A percentile compares a stretch with the other conserved stretches of the same genome.
Conservation (phyloP, 2,113 vertebrate genomes). For the Sinocyclocheilus rhinocerous region DNA sequence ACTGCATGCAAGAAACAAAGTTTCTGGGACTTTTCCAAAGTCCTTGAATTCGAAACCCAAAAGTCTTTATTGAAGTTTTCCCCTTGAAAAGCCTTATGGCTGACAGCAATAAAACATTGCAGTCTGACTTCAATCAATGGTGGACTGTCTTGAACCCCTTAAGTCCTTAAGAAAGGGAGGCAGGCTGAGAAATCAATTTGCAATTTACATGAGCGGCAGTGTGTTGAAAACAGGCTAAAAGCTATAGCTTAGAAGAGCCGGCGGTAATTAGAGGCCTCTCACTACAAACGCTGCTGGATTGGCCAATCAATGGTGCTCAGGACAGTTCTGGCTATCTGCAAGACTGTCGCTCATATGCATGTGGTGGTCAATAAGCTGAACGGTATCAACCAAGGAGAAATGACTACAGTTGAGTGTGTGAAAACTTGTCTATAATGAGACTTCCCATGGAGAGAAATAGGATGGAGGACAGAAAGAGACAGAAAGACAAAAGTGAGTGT, state of each 20-base stretch:
- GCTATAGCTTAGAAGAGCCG: conserved; percentile 58
- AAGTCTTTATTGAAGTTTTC: conserved; percentile 63
- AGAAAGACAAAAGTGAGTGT: background rate
- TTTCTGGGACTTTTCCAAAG: conserved; percentile 1
- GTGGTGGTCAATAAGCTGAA: conserved; percentile 54
- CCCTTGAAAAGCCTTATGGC: conserved; percentile 73
- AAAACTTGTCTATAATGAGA: conserved; percentile 42
- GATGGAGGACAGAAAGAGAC: background rate
- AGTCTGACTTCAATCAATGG: conserved; percentile 74
- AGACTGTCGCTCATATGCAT: conserved; percentile 44
- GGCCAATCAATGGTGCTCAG: conserved; percentile 65
- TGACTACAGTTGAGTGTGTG: conserved; percentile 65
- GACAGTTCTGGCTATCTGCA: conserved; percentile 52
- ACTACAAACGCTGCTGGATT: conserved; percentile 56
- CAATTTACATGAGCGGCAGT: conserved; percentile 77
- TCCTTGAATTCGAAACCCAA: conserved; percentile 11
- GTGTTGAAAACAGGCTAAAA: conserved; percentile 71
- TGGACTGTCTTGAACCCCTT: conserved; percentile 73
- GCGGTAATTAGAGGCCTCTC: conserved; percentile 71
- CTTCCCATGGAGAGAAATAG: conserved; percentile 12
- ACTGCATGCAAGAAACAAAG: background rate
- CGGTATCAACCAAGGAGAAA: conserved; percentile 64
- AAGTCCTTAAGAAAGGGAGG: conserved; percentile 77
- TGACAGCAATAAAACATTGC: conserved; percentile 76
- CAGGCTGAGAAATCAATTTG: conserved; percentile 74